These are phyloP conservation scores for Ibidorhyncha struthersii DNA, from an alignment of 2,113 vertebrate genomes.

Conservation along the genomic window DNA sequence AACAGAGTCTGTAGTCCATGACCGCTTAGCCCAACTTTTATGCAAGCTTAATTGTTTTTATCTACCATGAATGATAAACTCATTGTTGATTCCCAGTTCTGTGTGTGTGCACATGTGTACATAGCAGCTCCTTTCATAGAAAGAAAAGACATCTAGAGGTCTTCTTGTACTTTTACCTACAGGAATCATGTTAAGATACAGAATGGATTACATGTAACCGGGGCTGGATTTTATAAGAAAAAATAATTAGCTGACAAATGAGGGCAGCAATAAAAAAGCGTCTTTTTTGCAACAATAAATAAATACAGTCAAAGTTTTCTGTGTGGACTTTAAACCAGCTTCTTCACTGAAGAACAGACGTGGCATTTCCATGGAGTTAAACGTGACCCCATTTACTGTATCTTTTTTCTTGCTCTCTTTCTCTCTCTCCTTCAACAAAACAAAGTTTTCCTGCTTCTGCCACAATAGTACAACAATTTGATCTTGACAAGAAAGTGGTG, in stretches of 20 bases:
- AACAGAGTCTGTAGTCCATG: constrained; percentile 78
- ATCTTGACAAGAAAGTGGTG: constrained; percentile 83
- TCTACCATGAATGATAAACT: constrained; percentile 80
- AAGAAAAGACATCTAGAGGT: constrained; percentile 87
- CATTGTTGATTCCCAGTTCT: constrained; percentile 81
- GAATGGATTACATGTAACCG: constrained; percentile 81
- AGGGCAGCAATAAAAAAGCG: constrained; percentile 88
- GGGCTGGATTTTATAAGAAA: constrained; percentile 81
- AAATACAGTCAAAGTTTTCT: constrained; percentile 86
- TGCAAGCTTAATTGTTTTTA: constrained; percentile 74
- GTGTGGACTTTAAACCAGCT: constrained; percentile 86
- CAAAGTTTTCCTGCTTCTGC: constrained; percentile 80
- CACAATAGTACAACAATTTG: constrained; percentile 81
- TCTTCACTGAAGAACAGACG: constrained; percentile 89
- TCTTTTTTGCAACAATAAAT: constrained; percentile 90
- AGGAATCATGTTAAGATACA: constrained; percentile 86
- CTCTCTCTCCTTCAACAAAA: constrained; percentile 76
- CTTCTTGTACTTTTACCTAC: constrained; percentile 83
- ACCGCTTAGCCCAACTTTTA: constrained; percentile 74
- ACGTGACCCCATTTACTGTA: constrained; percentile 79
- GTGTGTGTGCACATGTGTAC: constrained; percentile 82
- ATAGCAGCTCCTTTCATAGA: constrained; percentile 89
- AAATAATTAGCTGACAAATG: constrained; percentile 89
- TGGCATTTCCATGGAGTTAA: constrained; percentile 84
- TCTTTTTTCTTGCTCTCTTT: constrained; percentile 75